phyloP scores from a whole-genome alignment of 2,113 vertebrate genomes.

The Mandrillus leucophaeus region DNA sequence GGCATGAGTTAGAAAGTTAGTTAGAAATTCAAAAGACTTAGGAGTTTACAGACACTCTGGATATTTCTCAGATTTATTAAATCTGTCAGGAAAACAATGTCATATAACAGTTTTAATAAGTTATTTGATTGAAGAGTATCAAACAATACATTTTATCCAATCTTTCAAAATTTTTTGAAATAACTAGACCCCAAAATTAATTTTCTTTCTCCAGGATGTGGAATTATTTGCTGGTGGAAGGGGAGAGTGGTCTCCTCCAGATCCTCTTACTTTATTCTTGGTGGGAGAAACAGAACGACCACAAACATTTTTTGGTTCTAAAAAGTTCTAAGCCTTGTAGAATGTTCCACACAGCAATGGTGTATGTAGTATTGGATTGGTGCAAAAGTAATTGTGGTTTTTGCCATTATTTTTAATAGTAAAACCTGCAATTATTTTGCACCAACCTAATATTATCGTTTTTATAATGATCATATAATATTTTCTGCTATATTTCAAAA shows the following conservation, averaged over 20 bases:
- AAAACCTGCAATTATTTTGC: no score
- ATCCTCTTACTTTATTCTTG: not conserved
- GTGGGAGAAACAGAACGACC: not conserved
- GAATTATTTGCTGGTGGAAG: not conserved
- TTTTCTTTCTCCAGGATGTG: not conserved
- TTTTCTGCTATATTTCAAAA: not conserved
- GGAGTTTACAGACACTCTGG: not conserved
- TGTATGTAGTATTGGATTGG: not conserved
- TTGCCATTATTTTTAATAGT: no score
- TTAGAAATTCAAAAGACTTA: not conserved
- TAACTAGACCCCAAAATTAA: not conserved
- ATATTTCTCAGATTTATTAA: constrained; percentile 2
- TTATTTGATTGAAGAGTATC: not conserved
- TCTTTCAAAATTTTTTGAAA: not conserved
- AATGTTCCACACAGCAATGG: not conserved
- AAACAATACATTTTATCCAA: not conserved
- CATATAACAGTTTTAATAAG: not conserved
- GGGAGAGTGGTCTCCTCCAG: not conserved
- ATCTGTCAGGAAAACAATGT: not conserved
- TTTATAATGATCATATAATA: not conserved
- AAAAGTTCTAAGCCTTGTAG: not conserved
- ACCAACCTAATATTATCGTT: not conserved
- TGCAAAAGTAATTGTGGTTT: no score
- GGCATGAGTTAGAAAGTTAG: not conserved
- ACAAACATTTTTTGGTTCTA: not conserved